Evolutionary conservation across 2,113 vertebrate genomes (phyloP), one percentile per base, ranked within the genome.

Genomic region (Aphyosemion australe): DNA sequence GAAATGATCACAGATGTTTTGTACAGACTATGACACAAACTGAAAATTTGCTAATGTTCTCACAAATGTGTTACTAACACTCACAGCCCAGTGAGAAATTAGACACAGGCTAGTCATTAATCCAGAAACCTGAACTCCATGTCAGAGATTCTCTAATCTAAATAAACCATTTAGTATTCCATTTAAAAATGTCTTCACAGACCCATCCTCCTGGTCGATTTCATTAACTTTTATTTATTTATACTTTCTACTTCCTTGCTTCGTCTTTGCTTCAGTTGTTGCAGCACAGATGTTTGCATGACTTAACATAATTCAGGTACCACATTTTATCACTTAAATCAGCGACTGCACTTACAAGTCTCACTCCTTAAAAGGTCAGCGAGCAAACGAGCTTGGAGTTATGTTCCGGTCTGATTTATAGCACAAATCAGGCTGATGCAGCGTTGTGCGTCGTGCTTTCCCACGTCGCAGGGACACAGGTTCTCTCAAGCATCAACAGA

Each of bases 321-420:
- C 50, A 58, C 63, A 76, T 72, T 88, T 82, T 15, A 75, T 85
- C 82, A 82, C 80, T 84, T 79, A 86, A 84, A 88, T 85, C 78
- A 78, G 70, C 62, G 47, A 55, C 18, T 59, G 45, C 51, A 18
- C 53, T 68, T 72, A 84, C 70, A 76, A 72, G 60, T 80, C 73
- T 89, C 72, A 79, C 64, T 73, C 48, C 31, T 55, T 61, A 67
- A 86, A 88, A 86, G 82, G 78, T 76, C 80, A 86, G 65, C 74
- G 69, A 70, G 80, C 69, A 88, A 87, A 85, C 74, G 81, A 80
- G 65, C 65, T 56, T 54, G 50, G 57, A 60, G 45, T 61, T 61
- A 53, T 45, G 21, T 1, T n/a, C 21, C 48, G 41, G 53, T 58
- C 49, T 80, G 82, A 84, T 86, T 83, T 82, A 85, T 74, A 34